Evolutionary conservation across 2,888 invertebrate species (phyloP).

Genomic region (Brachyopa scutellaris): DNA sequence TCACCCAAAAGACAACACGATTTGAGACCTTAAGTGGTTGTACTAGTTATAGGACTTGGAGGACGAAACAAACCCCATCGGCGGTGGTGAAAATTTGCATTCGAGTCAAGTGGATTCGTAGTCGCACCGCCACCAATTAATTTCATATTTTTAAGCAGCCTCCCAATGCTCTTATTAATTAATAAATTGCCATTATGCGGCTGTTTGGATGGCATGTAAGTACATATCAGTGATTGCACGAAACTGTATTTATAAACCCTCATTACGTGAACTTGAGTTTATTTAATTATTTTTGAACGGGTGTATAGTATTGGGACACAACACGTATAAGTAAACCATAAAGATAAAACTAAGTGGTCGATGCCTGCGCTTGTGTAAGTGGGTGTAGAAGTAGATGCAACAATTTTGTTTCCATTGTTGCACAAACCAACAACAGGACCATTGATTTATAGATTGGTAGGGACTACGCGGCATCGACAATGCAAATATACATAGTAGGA

Average conservation of each 20-base stretch:
- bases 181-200: conserved; percentile 67
- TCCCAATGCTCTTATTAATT: conserved; percentile 38
- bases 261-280: conserved; percentile 64
- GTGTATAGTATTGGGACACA: not conserved
- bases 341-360: conserved; percentile 52
- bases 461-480: not conserved
- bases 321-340: conserved; percentile 29
- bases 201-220: conserved; percentile 45
- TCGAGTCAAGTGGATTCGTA: conserved; percentile 61
- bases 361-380: not conserved
- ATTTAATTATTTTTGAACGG: conserved; percentile 55
- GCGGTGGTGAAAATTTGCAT: conserved; percentile 53
- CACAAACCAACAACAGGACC: conserved; percentile 26
- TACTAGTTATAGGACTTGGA: no score
- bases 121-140: conserved; percentile 37
- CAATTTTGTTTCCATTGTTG: conserved; percentile 45
- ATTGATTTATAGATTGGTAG: conserved; percentile 60
- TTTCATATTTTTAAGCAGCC: conserved; percentile 42
- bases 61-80: conserved; percentile 3
- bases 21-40: no score
- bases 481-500: not conserved
- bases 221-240: not conserved
- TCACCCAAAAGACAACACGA: conserved; percentile 5
- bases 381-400: conserved; percentile 16
- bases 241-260: conserved; percentile 26